phyloP scores from a whole-genome alignment of 1,140 invertebrate species.

The Rhagoletis pomonella region DNA sequence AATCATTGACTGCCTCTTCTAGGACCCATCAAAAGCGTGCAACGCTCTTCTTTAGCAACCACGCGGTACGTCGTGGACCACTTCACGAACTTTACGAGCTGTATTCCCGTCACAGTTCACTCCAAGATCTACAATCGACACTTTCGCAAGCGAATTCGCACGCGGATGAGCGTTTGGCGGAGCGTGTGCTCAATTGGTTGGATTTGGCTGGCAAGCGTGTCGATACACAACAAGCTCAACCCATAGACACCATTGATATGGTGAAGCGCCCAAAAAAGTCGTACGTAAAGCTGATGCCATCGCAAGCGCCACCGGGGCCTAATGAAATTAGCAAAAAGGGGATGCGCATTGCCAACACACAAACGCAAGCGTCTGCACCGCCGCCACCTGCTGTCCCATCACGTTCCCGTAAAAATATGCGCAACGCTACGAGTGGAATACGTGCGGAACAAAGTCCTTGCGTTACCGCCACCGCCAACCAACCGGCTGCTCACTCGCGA shows the following conservation, averaged over 20 bases:
- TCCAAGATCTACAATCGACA: slow-evolving; percentile 62
- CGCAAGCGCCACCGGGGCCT: neutral
- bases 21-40: neutral
- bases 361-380: neutral
- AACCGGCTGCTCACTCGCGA: neutral
- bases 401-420: slow-evolving; percentile 18
- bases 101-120: slow-evolving; percentile 65
- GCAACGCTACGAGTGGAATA: neutral
- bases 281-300: neutral
- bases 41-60: slow-evolving; percentile 21
- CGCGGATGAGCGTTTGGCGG: slow-evolving; percentile 70
- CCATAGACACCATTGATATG: slow-evolving; percentile 46
- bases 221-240: slow-evolving; percentile 62
- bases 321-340: neutral
- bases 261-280: slow-evolving; percentile 35
- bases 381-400: neutral
- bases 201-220: slow-evolving; percentile 66
- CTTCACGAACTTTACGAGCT: slow-evolving; percentile 57
- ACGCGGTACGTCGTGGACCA: slow-evolving; percentile 55
- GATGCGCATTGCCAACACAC: neutral
- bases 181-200: slow-evolving; percentile 71
- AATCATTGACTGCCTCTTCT: slow-evolving; percentile 27
- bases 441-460: neutral
- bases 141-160: slow-evolving; percentile 57
- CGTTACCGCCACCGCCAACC: too few relatives aligned